These are phyloP conservation scores for Hyposmocoma kahamanoa DNA, from an alignment of 1,140 invertebrate genomes.

Conservation along the genomic window DNA sequence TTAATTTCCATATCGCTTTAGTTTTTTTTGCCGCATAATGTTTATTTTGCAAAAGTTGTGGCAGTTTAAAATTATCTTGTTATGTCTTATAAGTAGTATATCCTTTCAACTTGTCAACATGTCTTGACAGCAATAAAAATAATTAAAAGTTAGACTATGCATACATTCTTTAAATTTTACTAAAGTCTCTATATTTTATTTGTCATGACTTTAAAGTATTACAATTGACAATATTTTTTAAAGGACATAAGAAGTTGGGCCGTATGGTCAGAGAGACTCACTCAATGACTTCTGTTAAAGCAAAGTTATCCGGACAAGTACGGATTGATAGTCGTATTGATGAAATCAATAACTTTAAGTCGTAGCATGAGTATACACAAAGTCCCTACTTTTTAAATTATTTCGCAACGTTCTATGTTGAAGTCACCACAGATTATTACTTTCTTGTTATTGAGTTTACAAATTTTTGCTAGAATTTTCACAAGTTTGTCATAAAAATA, in stretches of 20 bases:
- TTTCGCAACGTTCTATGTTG: constrained; percentile 4
- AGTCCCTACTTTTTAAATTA: not conserved
- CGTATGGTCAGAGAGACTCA: not conserved
- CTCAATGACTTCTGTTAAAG: not conserved
- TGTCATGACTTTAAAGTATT: not conserved
- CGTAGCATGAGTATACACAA: not conserved
- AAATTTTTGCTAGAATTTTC: not conserved
- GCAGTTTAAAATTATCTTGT: too few relatives aligned
- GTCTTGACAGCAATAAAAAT: constrained; percentile 1
- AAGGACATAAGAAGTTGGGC: not conserved
- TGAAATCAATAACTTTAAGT: constrained; percentile 1
- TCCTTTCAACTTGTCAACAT: not conserved
- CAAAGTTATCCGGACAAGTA: constrained; percentile 3
- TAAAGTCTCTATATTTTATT: not conserved
- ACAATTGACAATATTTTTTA: not conserved
- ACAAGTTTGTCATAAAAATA: not conserved
- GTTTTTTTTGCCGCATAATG: too few relatives aligned
- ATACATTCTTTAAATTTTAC: constrained; percentile 2
- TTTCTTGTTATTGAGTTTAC: constrained; percentile 2
- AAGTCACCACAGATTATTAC: constrained; percentile 7
- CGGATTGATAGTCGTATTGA: not conserved
- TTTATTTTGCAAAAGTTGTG: too few relatives aligned
- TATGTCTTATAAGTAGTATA: too few relatives aligned
- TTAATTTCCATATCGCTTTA: too few relatives aligned
- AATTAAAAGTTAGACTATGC: not conserved